Conservation (phyloP, 2,113 vertebrate genomes). For the Phycodurus eques region DNA sequence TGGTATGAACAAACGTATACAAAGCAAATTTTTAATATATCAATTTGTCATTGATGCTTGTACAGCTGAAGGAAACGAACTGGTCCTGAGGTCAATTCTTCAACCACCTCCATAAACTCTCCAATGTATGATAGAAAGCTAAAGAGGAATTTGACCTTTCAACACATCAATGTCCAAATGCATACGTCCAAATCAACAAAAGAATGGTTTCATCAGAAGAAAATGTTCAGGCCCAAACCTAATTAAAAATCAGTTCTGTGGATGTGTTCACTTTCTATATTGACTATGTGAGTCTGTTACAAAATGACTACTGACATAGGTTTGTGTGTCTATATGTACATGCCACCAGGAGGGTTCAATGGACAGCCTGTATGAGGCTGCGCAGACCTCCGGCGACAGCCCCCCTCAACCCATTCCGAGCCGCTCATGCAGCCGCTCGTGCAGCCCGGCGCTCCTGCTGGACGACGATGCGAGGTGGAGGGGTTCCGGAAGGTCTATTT, state of each 20-base stretch:
- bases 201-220: background rate
- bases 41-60: no score
- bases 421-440: conserved; percentile 56
- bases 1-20: no score
- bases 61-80: no score
- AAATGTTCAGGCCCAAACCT: background rate
- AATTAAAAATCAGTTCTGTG: background rate
- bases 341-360: conserved; percentile 85
- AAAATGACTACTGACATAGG: background rate
- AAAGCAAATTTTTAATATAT: no score
- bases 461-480: conserved; percentile 44
- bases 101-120: no score
- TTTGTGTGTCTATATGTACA: conserved; percentile 1
- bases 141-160: no score
- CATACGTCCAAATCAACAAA: no score
- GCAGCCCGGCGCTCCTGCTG: conserved; percentile 54
- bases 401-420: conserved; percentile 58
- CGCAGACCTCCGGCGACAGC: conserved; percentile 69
- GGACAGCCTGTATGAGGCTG: conserved; percentile 89
- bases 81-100: no score
- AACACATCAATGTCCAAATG: no score
- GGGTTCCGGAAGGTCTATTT: conserved; percentile 63
- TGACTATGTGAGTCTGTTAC: background rate
- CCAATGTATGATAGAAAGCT: no score
- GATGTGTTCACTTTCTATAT: background rate